A percentile compares a stretch with the other conserved stretches of the same genome.
These are phyloP conservation scores for Nanorana parkeri DNA, from an alignment of 2,113 vertebrate species.

Conservation along the genomic window DNA sequence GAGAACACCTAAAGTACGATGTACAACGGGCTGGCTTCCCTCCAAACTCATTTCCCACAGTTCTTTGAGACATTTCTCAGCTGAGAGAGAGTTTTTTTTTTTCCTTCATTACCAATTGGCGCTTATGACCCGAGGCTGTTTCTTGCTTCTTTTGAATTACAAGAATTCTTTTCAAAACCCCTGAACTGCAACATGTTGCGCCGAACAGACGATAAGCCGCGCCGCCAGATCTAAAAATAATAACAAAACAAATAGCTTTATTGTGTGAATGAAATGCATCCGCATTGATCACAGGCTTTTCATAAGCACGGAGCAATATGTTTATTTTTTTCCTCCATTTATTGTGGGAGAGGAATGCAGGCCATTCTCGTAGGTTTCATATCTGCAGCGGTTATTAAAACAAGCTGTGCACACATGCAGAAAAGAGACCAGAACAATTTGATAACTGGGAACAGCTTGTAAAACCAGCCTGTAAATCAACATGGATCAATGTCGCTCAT, in stretches of 20 bases:
- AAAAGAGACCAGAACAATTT: neutral
- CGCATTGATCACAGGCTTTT: slow-evolving; percentile 22
- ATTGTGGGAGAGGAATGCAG: neutral
- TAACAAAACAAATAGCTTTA: slow-evolving; percentile 27
- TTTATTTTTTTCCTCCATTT: neutral
- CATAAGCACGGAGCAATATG: slow-evolving; percentile 8
- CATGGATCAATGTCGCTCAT: neutral
- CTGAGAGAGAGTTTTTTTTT: slow-evolving; percentile 28
- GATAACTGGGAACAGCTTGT: slow-evolving; percentile 10
- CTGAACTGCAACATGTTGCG: slow-evolving; percentile 5
- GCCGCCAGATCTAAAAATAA: neutral
- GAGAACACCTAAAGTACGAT: slow-evolving; percentile 33
- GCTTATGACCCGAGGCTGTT: slow-evolving; percentile 36
- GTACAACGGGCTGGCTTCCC: slow-evolving; percentile 15
- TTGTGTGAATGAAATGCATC: neutral
- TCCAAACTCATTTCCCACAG: slow-evolving; percentile 36
- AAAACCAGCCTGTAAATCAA: neutral
- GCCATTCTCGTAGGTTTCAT: neutral
- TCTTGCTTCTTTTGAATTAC: slow-evolving; percentile 23
- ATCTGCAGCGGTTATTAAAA: neutral
- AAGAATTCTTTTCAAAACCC: slow-evolving; percentile 28
- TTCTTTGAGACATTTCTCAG: slow-evolving; percentile 41
- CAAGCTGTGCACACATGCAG: neutral
- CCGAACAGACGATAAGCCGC: slow-evolving; percentile 9
- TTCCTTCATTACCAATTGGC: slow-evolving; percentile 35